A percentile compares a stretch with the other conserved stretches of the same genome.
phyloP scores from a whole-genome alignment of 2,888 invertebrate species.

The Sarcophaga caerulescens region DNA sequence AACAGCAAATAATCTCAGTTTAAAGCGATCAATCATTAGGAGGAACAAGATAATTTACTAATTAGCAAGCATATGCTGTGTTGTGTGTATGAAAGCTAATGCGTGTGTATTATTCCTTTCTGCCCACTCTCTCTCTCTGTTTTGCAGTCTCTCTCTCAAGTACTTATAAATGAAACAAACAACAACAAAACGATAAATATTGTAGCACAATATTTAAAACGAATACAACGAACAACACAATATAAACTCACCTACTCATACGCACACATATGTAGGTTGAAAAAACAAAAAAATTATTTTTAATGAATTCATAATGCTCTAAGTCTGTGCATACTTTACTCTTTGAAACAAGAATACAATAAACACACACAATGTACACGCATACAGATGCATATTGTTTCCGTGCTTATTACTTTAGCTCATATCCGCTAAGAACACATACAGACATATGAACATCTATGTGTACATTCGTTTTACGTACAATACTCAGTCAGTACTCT shows the following conservation, averaged over 20 bases:
- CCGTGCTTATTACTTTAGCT: not conserved
- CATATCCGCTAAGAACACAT: constrained; percentile 4
- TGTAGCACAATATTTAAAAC: not conserved
- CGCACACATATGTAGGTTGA: not conserved
- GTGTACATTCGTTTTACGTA: not conserved
- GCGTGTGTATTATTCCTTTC: not conserved
- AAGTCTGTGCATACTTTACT: constrained; percentile 19
- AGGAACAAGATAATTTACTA: not conserved
- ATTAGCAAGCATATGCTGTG: not conserved
- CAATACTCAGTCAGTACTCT: no score
- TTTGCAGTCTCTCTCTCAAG: no score
- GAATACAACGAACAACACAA: constrained; percentile 3
- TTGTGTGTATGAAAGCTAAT: not conserved
- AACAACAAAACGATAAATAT: no score
- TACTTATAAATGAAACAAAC: no score
- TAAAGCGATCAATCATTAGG: no score
- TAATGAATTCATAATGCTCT: constrained; percentile 44
- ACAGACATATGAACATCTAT: not conserved
- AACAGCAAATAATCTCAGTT: no score
- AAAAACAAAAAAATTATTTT: not conserved
- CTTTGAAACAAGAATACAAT: not conserved
- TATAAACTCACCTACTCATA: not conserved
- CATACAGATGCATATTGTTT: not conserved
- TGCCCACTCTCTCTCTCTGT: no score
- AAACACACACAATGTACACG: not conserved